These are phyloP conservation scores for Imbricaverruca yamaguchii DNA, from an alignment of 2,888 invertebrate species.

Conservation along the genomic window DNA sequence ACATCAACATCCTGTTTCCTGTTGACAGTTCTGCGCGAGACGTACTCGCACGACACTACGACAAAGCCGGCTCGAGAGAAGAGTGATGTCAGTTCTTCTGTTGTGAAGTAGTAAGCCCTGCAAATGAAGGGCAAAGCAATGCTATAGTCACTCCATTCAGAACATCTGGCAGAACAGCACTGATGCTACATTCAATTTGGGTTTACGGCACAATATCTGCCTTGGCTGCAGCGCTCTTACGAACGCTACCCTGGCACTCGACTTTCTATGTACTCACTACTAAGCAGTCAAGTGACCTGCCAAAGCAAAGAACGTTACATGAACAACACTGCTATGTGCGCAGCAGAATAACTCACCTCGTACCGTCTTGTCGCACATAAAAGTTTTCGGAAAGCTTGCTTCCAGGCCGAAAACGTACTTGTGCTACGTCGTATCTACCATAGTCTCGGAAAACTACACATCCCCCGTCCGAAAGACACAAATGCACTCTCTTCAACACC, in stretches of 20 bases:
- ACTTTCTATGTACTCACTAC: too few relatives aligned
- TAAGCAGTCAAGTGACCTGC: too few relatives aligned
- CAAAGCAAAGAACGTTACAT: too few relatives aligned
- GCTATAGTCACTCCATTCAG: too few relatives aligned
- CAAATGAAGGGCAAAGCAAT: slow-evolving; percentile 36
- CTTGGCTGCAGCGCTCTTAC: too few relatives aligned
- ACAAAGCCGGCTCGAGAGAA: slow-evolving; percentile 64
- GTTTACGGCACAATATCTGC: too few relatives aligned
- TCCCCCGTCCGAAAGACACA: slow-evolving; percentile 55
- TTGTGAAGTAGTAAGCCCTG: slow-evolving; percentile 72
- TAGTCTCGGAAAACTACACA: slow-evolving; percentile 84
- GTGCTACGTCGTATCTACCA: slow-evolving; percentile 91
- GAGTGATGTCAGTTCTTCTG: slow-evolving; percentile 58
- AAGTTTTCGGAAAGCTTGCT: slow-evolving; percentile 86
- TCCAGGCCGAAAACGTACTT: slow-evolving; percentile 84
- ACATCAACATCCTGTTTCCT: slow-evolving; percentile 85
- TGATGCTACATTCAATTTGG: too few relatives aligned
- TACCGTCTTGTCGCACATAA: slow-evolving; percentile 95
- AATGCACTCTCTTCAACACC: slow-evolving; percentile 53
- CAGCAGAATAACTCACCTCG: slow-evolving; percentile 51
- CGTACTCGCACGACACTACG: slow-evolving; percentile 60
- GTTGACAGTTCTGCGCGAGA: slow-evolving; percentile 83
- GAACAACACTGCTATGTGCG: too few relatives aligned
- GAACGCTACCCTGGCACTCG: too few relatives aligned
- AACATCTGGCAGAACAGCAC: too few relatives aligned